These are phyloP conservation scores for Nephrotoma guestfalica DNA, from an alignment of 2,888 invertebrate genomes.

Conservation along the genomic window DNA sequence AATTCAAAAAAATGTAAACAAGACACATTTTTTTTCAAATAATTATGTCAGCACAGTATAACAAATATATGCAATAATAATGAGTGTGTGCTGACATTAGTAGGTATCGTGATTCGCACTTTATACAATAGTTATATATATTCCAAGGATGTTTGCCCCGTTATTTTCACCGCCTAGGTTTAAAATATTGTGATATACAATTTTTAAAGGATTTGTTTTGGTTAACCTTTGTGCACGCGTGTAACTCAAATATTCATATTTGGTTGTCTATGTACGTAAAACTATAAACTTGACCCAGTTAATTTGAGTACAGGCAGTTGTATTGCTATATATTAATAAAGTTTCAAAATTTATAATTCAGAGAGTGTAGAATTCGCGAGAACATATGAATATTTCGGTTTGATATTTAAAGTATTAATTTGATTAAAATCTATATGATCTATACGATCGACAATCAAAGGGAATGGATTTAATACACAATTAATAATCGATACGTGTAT, in stretches of 20 bases:
- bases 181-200: not conserved
- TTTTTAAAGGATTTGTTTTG: not conserved
- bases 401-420: too few relatives aligned
- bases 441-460: too few relatives aligned
- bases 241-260: not conserved
- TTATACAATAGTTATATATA: not conserved
- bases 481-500: not conserved
- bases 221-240: not conserved
- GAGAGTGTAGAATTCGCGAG: not conserved
- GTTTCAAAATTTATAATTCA: not conserved
- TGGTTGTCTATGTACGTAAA: not conserved
- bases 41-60: not conserved
- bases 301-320: not conserved
- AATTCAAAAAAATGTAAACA: not conserved
- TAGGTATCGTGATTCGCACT: not conserved
- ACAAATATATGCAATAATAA: not conserved
- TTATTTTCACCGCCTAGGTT: not conserved
- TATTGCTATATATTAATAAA: not conserved
- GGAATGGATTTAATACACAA: not conserved
- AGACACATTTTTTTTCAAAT: not conserved
- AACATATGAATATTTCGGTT: too few relatives aligned
- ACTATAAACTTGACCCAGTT: not conserved
- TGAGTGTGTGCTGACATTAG: not conserved
- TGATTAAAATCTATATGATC: not conserved
- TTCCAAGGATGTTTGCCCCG: not conserved